These are phyloP conservation scores for Zapus hudsonius DNA, from an alignment of 2,113 vertebrate genomes.

Conservation along the genomic window DNA sequence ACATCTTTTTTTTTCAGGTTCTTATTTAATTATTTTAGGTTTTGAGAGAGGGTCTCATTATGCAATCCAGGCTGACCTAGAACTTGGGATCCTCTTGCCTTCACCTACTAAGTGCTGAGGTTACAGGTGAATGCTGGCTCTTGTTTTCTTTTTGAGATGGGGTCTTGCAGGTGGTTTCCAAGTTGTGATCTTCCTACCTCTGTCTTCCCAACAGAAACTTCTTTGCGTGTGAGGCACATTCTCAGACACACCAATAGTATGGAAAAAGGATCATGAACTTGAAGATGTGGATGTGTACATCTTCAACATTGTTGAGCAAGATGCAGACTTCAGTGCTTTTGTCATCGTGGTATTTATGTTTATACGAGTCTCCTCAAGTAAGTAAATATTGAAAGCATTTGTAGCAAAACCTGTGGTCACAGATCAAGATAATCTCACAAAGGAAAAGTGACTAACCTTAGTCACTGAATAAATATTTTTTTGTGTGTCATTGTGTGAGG, in stretches of 20 bases:
- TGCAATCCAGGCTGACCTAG: neutral
- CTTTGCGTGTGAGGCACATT: neutral
- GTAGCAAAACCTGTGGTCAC: conserved; percentile 30
- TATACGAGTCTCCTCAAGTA: neutral
- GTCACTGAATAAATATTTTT: neutral
- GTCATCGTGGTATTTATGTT: neutral
- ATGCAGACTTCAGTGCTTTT: neutral
- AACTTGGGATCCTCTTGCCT: neutral
- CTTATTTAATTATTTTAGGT: neutral
- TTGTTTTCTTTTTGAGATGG: neutral
- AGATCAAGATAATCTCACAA: neutral
- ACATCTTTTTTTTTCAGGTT: too few relatives aligned
- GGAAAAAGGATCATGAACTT: neutral
- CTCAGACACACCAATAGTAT: neutral
- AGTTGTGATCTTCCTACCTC: neutral
- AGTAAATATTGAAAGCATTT: conserved; percentile 34
- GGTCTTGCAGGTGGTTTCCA: neutral
- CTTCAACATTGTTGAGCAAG: neutral
- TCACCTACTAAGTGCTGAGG: neutral
- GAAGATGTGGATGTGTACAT: neutral
- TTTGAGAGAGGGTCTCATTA: neutral
- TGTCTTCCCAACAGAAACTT: neutral
- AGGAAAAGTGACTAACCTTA: neutral
- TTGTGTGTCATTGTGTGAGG: neutral
- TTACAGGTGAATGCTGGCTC: neutral